phyloP scores from a whole-genome alignment of 1,140 invertebrate species.

The Drosophila saltans region DNA sequence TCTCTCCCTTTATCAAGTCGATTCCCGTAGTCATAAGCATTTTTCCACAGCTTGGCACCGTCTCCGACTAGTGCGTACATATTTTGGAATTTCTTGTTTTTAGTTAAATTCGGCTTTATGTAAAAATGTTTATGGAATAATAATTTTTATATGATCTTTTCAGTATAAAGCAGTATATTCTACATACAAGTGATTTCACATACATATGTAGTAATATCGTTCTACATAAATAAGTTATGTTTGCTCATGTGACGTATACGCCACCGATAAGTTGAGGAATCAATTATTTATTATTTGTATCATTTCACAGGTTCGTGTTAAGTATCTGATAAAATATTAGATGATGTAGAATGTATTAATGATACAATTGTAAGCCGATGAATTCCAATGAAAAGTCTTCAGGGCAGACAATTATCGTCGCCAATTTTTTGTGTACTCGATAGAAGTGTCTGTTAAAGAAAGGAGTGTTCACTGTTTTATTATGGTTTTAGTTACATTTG shows the following conservation, averaged over 20 bases:
- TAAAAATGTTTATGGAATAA: neutral
- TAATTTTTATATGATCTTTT: neutral
- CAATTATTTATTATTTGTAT: neutral
- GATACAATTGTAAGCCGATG: too few species aligned
- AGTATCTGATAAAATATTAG: neutral
- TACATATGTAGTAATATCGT: neutral
- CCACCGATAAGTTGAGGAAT: neutral
- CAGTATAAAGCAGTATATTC: neutral
- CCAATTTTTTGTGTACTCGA: too few species aligned
- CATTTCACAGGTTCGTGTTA: conserved; percentile 3
- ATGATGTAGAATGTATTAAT: too few species aligned
- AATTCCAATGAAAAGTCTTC: too few species aligned
- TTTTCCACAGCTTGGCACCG: conserved; percentile 19
- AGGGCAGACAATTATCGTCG: too few species aligned
- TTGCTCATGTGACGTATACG: conserved; percentile 8
- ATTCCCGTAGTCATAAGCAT: conserved; percentile 1
- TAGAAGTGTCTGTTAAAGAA: too few species aligned
- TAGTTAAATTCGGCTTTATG: neutral
- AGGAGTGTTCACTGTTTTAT: too few species aligned
- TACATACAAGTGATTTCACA: neutral
- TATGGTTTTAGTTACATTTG: too few species aligned
- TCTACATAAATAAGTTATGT: neutral
- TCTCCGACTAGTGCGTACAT: conserved; percentile 47
- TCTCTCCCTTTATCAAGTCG: conserved; percentile 13
- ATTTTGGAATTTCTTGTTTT: conserved; percentile 54